These are phyloP conservation scores for Todiramphus saurophagus DNA, from an alignment of 2,113 vertebrate genomes.

Conservation along the genomic window DNA sequence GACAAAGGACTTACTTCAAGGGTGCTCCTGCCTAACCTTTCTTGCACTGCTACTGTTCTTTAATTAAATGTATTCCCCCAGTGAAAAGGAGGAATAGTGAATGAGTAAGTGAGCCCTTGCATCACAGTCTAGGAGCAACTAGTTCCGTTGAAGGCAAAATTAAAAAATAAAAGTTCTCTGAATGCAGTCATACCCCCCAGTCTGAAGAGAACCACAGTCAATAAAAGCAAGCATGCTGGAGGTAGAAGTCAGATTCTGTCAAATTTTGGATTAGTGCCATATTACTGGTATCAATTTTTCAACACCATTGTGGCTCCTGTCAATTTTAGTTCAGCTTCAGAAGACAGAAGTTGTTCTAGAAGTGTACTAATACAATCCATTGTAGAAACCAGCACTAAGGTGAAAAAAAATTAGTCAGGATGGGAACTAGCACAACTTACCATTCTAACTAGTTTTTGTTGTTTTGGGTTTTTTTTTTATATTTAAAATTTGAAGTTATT, in stretches of 20 bases:
- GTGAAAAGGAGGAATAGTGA: not conserved
- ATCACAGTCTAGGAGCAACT: not conserved
- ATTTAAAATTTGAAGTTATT: not conserved
- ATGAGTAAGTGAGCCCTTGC: not conserved
- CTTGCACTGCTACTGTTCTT: not conserved
- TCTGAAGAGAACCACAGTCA: not conserved
- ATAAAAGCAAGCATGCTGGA: not conserved
- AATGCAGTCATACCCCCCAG: not conserved
- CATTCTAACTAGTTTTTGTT: not conserved
- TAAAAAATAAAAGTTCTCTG: fast-evolving
- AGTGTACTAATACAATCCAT: not conserved
- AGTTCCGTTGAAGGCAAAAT: not conserved
- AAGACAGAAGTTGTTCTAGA: not conserved
- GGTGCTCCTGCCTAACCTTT: not conserved
- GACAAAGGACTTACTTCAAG: not conserved
- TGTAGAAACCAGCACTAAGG: not conserved
- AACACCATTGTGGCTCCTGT: not conserved
- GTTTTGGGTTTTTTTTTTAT: not conserved
- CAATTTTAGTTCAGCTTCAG: not conserved
- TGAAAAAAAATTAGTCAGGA: not conserved
- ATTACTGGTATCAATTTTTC: not conserved
- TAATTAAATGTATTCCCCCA: not conserved
- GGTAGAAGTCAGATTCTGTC: not conserved
- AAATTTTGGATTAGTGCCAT: not conserved
- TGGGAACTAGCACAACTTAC: not conserved